These are phyloP conservation scores for Colinus virginianus DNA, from an alignment of 2,113 vertebrate genomes.

Conservation along the genomic window DNA sequence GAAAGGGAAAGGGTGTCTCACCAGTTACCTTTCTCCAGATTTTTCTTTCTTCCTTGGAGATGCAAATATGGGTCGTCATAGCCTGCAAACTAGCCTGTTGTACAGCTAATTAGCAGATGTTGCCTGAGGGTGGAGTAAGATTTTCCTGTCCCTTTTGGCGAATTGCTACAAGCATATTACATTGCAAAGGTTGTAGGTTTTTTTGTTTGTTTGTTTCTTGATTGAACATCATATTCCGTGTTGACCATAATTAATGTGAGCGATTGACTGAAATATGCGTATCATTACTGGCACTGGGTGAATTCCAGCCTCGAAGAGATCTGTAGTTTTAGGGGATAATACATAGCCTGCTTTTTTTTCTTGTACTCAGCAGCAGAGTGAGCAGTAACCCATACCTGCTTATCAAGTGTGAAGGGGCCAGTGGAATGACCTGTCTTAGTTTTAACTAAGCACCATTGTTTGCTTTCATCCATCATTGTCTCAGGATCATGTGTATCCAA, in stretches of 20 bases:
- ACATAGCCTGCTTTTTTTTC: neutral
- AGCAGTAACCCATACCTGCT: neutral
- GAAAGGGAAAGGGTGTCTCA: neutral
- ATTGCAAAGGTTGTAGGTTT: neutral
- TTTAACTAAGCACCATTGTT: neutral
- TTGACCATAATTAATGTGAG: neutral
- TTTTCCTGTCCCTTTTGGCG: neutral
- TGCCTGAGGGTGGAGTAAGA: neutral
- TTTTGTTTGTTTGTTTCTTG: neutral
- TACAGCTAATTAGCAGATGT: neutral
- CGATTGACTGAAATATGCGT: neutral
- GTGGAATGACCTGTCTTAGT: neutral
- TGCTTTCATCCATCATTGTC: neutral
- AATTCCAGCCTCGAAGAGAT: rapidly evolving
- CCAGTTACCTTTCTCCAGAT: neutral
- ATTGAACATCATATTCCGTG: neutral
- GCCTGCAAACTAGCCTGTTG: neutral
- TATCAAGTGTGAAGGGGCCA: neutral
- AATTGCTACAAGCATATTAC: neutral
- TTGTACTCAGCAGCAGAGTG: neutral
- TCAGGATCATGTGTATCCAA: neutral
- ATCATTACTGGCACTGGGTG: neutral
- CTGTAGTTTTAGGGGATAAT: neutral
- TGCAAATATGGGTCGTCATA: neutral
- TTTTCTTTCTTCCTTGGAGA: neutral